Percentiles rank a stretch among this genome's conserved stretches.
phyloP scores from a whole-genome alignment of 1,140 invertebrate genomes.

The Apis laboriosa region DNA sequence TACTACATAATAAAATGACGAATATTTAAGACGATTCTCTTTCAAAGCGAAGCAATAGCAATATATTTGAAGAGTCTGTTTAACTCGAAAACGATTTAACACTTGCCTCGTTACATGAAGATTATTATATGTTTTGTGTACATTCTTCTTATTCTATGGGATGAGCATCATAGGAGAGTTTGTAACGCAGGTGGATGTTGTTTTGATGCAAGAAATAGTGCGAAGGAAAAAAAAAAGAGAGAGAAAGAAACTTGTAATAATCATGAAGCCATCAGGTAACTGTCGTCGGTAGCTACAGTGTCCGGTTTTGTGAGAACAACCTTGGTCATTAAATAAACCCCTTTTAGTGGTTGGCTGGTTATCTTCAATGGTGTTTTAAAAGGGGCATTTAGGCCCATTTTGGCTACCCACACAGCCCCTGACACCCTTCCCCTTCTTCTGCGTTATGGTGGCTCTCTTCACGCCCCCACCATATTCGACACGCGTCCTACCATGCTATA shows the following conservation, averaged over 20 bases:
- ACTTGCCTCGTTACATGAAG: not conserved
- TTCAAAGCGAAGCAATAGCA: no score
- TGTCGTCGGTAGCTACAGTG: constrained; percentile 41
- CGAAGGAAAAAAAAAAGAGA: not conserved
- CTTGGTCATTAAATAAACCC: constrained; percentile 74
- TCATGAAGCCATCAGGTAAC: constrained; percentile 70
- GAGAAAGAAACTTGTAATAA: constrained; percentile 32
- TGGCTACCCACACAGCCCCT: constrained; percentile 63
- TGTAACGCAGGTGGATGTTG: not conserved
- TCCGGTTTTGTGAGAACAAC: constrained; percentile 57
- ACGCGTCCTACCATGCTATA: constrained; percentile 78
- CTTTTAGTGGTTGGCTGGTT: constrained; percentile 67
- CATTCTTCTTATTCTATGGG: not conserved
- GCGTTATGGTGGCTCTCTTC: constrained; percentile 68
- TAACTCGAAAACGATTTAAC: not conserved
- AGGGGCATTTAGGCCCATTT: constrained; percentile 79
- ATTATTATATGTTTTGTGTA: no score
- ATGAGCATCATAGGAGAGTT: not conserved
- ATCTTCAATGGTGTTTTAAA: constrained; percentile 75
- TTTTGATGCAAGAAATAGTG: no score
- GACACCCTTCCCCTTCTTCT: constrained; percentile 52
- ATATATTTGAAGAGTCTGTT: not conserved
- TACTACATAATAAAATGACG: not conserved
- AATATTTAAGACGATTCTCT: not conserved
- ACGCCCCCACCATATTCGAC: constrained; percentile 79